These are phyloP conservation scores for Osedax fenrisi DNA, from an alignment of 2,888 invertebrate genomes.

Conservation along the genomic window DNA sequence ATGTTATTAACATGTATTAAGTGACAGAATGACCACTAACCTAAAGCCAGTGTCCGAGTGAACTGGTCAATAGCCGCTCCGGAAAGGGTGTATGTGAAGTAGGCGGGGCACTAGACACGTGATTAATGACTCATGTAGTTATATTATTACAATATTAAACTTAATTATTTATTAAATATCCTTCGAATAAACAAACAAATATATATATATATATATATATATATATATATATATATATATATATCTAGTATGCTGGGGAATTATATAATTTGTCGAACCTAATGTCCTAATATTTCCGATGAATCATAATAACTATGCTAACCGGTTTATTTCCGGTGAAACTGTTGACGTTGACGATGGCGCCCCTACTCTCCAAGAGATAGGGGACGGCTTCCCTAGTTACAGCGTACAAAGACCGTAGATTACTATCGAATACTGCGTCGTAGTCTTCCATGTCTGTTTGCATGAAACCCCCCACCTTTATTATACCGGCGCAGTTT, in stretches of 20 bases:
- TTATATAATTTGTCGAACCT: too few relatives aligned
- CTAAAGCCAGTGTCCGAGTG: background rate
- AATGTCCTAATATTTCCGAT: too few relatives aligned
- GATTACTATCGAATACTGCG: background rate
- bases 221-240: too few relatives aligned
- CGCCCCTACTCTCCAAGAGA: background rate
- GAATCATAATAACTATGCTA: too few relatives aligned
- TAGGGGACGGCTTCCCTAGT: background rate
- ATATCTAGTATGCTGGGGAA: too few relatives aligned
- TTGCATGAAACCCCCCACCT: background rate
- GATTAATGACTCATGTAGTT: too few relatives aligned
- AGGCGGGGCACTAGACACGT: background rate
- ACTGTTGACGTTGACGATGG: background rate
- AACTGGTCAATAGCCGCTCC: background rate
- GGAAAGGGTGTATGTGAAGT: background rate
- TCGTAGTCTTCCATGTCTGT: background rate
- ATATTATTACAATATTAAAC: too few relatives aligned
- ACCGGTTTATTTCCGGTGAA: background rate
- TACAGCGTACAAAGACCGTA: background rate
- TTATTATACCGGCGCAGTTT: background rate
- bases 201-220: too few relatives aligned
- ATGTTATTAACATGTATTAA: too few relatives aligned
- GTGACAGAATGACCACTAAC: too few relatives aligned
- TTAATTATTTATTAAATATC: too few relatives aligned
- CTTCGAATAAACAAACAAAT: too few relatives aligned